Evolutionary conservation across 1,140 invertebrate species (phyloP), one percentile per base, ranked within the genome.

Genomic region (Leptinotarsa undecemlineata): DNA sequence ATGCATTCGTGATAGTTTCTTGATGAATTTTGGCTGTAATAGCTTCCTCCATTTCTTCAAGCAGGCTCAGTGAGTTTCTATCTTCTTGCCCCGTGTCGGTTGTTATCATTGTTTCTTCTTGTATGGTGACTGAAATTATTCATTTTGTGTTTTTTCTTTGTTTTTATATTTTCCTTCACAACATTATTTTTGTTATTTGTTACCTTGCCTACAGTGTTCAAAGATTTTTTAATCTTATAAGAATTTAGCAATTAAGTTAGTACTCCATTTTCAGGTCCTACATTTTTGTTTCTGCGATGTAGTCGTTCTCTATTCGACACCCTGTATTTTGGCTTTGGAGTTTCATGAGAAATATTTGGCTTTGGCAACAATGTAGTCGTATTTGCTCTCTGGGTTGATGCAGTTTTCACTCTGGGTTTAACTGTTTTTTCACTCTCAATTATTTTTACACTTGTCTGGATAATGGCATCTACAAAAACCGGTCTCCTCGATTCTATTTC

Each of bases 161-260:
- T 51, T 51, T 23, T 23, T 2, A 57, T 17, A 57, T 57, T 57
- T 57, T 57, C 6, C 51, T 57, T 57, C 51, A 57, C 51, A 57
- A 57, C 15, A 5, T 57, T n/a, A 57, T 57, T 23, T 64, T 20
- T 64, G 20, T 64, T 64, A 15, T 21, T 64, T 64, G 62, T 23
- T 64, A 26, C 62, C 62, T 15, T 64, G 62, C 23, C 62, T 64
- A 2, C 62, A 64, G 62, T 23, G 3, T 64, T 23, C 62, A 64
- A 26, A 64, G 23, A 11, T 64, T 64, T 21, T 64, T 64, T 14
- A 64, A 15, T 23, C 14, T 17, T 15, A 64, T 3, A 64, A 64
- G 62, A 64, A 20, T 64, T 0, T 64, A 21, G 62, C 15, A 64
- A 64, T 64, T 64, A 20, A 26, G 62, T 64, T 64, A 64, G 62